Conservation (phyloP, 1,140 invertebrate genomes). For the Paracyclopina nana region DNA sequence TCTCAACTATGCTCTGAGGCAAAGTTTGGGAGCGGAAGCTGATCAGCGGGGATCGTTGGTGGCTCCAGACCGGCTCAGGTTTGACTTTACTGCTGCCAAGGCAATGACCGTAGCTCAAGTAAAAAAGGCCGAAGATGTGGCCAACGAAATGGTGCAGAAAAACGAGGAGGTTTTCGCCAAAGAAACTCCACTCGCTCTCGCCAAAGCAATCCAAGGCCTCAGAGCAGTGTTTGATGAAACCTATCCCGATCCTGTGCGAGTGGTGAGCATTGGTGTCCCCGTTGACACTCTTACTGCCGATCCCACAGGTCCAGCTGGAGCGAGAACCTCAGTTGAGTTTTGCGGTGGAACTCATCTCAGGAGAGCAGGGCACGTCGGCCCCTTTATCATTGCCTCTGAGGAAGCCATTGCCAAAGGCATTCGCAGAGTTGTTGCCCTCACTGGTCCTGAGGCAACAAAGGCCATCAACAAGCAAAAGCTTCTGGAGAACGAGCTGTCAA, state of each 20-base stretch:
- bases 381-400: slow-evolving; percentile 88
- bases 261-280: slow-evolving; percentile 81
- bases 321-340: slow-evolving; percentile 90
- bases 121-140: slow-evolving; percentile 56
- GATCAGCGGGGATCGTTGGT: slow-evolving; percentile 98
- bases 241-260: slow-evolving; percentile 94
- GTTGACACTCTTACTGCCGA: slow-evolving; percentile 72
- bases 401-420: slow-evolving; percentile 99
- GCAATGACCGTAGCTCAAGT: slow-evolving; percentile 73
- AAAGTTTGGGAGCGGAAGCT: slow-evolving; percentile 66
- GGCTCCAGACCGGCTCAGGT: slow-evolving; percentile 79
- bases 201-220: slow-evolving; percentile 80
- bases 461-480: slow-evolving; percentile 44
- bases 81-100: slow-evolving; percentile 89
- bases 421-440: slow-evolving; percentile 84
- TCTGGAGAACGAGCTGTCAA: slow-evolving; percentile 50
- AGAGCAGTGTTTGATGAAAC: slow-evolving; percentile 97
- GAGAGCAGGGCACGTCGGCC: slow-evolving; percentile 68
- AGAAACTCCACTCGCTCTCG: slow-evolving; percentile 54
- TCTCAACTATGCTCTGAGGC: slow-evolving; percentile 78
- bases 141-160: slow-evolving; percentile 50
- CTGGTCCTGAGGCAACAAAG: slow-evolving; percentile 75
- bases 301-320: slow-evolving; percentile 48
- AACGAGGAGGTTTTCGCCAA: slow-evolving; percentile 76
- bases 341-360: slow-evolving; percentile 95